phyloP scores from a whole-genome alignment of 2,113 vertebrate species.

The Fulica atra region DNA sequence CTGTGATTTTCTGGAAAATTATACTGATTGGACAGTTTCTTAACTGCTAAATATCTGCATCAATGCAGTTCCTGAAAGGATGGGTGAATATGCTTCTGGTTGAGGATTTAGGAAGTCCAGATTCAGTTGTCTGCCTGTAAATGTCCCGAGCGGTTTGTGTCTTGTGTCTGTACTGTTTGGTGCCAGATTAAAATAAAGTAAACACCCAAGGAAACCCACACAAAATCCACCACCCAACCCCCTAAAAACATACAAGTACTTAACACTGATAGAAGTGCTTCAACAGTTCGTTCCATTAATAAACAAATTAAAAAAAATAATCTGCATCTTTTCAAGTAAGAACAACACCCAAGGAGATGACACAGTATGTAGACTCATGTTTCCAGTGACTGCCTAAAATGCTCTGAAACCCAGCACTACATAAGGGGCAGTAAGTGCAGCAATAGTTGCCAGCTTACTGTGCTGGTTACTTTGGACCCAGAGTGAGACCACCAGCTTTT shows the following conservation, averaged over 20 bases:
- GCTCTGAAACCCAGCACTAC: neutral
- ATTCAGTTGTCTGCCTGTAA: neutral
- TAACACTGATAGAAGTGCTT: neutral
- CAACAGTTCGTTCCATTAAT: neutral
- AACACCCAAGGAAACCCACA: too few species aligned
- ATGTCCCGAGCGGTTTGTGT: neutral
- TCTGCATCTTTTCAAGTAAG: neutral
- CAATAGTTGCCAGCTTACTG: neutral
- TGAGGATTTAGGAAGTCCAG: neutral
- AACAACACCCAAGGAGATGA: neutral
- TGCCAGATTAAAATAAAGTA: neutral
- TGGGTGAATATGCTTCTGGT: neutral
- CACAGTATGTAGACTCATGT: neutral
- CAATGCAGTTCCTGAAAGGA: neutral
- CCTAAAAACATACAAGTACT: neutral
- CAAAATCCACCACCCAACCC: too few species aligned
- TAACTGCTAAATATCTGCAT: neutral
- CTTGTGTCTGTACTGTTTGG: neutral
- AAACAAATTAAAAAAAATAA: neutral
- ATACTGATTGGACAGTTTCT: neutral
- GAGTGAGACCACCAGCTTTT: neutral
- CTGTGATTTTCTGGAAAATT: neutral
- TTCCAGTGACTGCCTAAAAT: neutral
- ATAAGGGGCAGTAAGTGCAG: neutral
- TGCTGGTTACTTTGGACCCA: neutral